Evolutionary conservation across 1,140 invertebrate species (phyloP).

Genomic region (Cepaea nemoralis): DNA sequence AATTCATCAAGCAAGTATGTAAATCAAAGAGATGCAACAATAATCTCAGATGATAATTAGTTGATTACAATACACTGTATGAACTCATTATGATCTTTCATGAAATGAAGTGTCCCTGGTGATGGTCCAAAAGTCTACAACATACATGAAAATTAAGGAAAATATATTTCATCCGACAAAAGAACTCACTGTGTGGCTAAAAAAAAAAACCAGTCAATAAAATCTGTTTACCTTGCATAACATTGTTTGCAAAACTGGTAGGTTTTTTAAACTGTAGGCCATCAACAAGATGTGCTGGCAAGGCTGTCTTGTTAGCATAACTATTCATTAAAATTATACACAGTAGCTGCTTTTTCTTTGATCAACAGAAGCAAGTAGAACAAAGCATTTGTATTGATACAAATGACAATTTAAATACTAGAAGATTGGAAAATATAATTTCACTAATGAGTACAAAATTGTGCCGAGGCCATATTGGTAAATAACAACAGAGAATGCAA

Average conservation of each 20-base stretch:
- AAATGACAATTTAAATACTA: constrained; percentile 16
- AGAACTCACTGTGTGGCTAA: not conserved
- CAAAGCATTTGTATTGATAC: constrained; percentile 16
- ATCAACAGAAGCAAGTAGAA: constrained; percentile 23
- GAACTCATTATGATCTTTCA: not conserved
- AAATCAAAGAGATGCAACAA: not conserved
- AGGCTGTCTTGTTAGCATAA: not conserved
- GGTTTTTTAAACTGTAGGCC: not conserved
- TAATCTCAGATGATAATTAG: not conserved
- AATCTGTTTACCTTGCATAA: constrained; percentile 10
- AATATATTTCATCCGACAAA: not conserved
- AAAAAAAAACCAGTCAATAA: not conserved
- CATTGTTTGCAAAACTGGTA: not conserved
- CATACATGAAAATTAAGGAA: not conserved
- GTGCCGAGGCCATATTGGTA: constrained; percentile 13
- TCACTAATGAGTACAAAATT: constrained; percentile 17
- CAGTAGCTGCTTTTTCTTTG: constrained; percentile 23
- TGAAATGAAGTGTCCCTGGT: not conserved
- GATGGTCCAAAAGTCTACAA: not conserved
- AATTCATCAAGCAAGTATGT: not conserved
- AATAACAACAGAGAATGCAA: constrained; percentile 18
- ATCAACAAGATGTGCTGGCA: not conserved
- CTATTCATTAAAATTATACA: constrained; percentile 1
- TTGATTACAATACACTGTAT: not conserved
- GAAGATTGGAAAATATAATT: constrained; percentile 22